Percentiles rank a stretch among this genome's conserved stretches.
Evolutionary conservation across 2,113 vertebrate genomes (phyloP).

Genomic region (Pseudopodoces humilis): DNA sequence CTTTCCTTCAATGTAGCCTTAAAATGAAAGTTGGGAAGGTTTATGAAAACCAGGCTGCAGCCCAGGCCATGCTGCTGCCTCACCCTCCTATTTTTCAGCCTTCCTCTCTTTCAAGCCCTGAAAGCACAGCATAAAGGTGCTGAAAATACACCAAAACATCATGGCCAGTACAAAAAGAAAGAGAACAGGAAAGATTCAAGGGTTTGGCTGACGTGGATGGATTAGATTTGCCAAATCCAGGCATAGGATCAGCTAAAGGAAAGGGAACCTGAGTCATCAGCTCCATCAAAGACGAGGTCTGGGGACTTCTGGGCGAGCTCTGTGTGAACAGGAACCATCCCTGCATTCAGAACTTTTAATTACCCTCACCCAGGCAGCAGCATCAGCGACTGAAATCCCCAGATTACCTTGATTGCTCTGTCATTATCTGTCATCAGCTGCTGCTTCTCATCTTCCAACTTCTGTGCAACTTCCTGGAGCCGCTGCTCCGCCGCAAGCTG

Average conservation of each 20-base stretch:
- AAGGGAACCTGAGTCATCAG: constrained; percentile 49
- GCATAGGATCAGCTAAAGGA: constrained; percentile 13
- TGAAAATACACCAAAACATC: background rate
- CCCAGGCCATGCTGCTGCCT: background rate
- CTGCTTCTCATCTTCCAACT: constrained; percentile 84
- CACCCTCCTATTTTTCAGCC: background rate
- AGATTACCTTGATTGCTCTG: constrained; percentile 83
- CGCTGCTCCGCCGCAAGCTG: constrained; percentile 77
- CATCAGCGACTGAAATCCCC: constrained; percentile 59
- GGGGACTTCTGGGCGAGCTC: constrained; percentile 1
- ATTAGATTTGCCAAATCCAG: constrained; percentile 14
- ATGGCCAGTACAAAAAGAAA: background rate
- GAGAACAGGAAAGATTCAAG: constrained; percentile 18
- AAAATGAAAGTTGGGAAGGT: background rate
- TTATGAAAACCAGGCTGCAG: background rate
- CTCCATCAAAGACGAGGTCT: constrained; percentile 45
- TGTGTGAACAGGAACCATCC: constrained; percentile 33
- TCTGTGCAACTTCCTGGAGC: constrained; percentile 75
- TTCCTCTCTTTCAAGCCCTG: background rate
- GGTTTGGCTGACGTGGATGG: constrained; percentile 36
- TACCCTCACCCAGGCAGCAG: constrained; percentile 59
- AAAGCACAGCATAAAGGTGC: background rate
- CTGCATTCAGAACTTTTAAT: constrained; percentile 64
- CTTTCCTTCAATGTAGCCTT: background rate
- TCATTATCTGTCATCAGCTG: constrained; percentile 79